Evolutionary conservation across 37 sponge, comb jelly and placozoan species (phyloP).

Genomic region (Tethya wilhelma): DNA sequence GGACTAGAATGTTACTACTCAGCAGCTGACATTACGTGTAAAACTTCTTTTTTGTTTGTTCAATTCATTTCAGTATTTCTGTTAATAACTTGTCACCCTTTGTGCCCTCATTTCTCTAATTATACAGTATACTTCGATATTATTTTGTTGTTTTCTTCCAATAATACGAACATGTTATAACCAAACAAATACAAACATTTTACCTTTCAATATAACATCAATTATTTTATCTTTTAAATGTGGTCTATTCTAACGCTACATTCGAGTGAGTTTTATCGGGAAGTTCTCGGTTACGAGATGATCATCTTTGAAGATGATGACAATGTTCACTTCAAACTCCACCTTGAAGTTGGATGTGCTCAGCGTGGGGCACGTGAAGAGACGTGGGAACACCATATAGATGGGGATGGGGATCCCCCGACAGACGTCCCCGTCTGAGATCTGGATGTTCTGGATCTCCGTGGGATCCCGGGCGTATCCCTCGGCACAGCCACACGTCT

Average conservation of each 20-base stretch:
- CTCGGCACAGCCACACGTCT: slow-evolving; percentile 99
- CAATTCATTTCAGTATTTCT: not conserved
- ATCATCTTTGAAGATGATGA: slow-evolving; percentile 89
- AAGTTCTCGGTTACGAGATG: slow-evolving; percentile 96
- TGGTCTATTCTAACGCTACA: not conserved
- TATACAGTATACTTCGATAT: too few relatives aligned
- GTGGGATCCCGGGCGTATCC: slow-evolving; percentile 97
- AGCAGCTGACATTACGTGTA: too few relatives aligned
- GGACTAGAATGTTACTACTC: too few relatives aligned
- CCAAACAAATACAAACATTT: too few relatives aligned
- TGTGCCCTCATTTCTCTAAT: not conserved
- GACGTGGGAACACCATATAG: slow-evolving; percentile 97
- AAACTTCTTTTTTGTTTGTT: not conserved
- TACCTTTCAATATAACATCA: not conserved
- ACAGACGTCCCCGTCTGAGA: slow-evolving; percentile 95
- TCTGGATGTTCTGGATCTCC: slow-evolving; percentile 98
- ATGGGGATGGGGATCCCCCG: slow-evolving; percentile 87
- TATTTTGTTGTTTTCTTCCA: too few relatives aligned
- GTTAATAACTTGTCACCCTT: not conserved
- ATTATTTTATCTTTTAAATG: not conserved
- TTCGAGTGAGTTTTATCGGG: slow-evolving; percentile 86
- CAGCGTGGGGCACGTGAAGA: slow-evolving; percentile 97
- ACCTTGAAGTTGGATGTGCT: slow-evolving; percentile 93
- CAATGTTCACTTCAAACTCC: slow-evolving; percentile 96
- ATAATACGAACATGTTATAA: too few relatives aligned